These are phyloP conservation scores for Mustela lutreola DNA, from an alignment of 2,113 vertebrate genomes.

Conservation along the genomic window DNA sequence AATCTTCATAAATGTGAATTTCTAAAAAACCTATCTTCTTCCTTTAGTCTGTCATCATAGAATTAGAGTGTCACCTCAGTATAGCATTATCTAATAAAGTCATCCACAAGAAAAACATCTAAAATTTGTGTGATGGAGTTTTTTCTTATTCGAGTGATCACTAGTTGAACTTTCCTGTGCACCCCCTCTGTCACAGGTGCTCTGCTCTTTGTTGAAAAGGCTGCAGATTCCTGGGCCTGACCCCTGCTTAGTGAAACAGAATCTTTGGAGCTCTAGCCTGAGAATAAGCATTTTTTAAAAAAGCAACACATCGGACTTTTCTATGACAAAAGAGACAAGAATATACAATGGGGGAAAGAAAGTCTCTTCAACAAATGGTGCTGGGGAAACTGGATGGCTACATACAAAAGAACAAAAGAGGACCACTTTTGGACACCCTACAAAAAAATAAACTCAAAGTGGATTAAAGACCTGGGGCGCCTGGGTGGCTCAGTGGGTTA, in stretches of 20 bases:
- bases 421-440: background rate
- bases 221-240: background rate
- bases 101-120: background rate
- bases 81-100: background rate
- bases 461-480: background rate
- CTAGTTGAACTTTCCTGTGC: background rate
- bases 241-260: background rate
- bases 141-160: background rate
- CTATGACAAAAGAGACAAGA: background rate
- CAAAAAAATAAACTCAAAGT: background rate
- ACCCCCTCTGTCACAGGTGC: background rate
- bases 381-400: background rate
- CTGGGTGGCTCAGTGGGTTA: no score
- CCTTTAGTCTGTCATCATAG: background rate
- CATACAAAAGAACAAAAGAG: background rate
- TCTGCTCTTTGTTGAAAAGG: background rate
- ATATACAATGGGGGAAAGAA: background rate
- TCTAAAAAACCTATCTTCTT: background rate
- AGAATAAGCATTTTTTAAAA: background rate
- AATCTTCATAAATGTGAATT: constrained; percentile 11
- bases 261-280: background rate
- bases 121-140: background rate
- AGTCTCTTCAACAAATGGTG: background rate
- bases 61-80: constrained; percentile 4
- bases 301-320: background rate